Evolutionary conservation across 2,888 invertebrate genomes (phyloP).

Genomic region (Nebria salina): DNA sequence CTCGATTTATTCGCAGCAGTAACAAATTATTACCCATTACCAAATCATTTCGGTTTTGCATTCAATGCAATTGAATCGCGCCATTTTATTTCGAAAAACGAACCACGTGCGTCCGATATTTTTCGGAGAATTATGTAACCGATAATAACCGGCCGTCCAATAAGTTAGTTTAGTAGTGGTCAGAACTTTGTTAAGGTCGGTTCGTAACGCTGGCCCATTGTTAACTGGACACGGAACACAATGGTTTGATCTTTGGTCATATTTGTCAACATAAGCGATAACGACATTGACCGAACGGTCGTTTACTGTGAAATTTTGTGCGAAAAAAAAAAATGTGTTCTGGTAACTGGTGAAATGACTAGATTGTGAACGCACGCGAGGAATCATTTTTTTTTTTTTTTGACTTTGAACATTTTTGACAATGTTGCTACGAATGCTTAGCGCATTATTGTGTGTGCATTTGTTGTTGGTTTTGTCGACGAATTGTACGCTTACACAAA

Average conservation of each 20-base stretch:
- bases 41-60: not conserved
- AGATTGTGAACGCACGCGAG: slow-evolving; percentile 5
- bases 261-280: slow-evolving; percentile 35
- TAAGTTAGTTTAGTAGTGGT: not conserved
- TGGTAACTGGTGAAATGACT: slow-evolving; percentile 28
- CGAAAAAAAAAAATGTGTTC: slow-evolving; percentile 9
- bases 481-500: slow-evolving; percentile 25
- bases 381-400: not conserved
- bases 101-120: slow-evolving; percentile 7
- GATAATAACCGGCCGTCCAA: not conserved
- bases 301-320: not conserved
- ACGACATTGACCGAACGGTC: slow-evolving; percentile 3
- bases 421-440: slow-evolving; percentile 30
- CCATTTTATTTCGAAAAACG: not conserved
- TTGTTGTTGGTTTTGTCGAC: slow-evolving; percentile 16
- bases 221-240: slow-evolving; percentile 20
- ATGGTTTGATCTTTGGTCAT: slow-evolving; percentile 35
- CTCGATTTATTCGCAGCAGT: not conserved
- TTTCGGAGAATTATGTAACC: slow-evolving; percentile 15
- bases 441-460: slow-evolving; percentile 26
- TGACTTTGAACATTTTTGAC: slow-evolving; percentile 18
- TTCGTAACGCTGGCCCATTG: not conserved
- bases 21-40: not conserved
- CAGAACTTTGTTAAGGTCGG: not conserved
- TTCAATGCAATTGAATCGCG: not conserved